Evolutionary conservation across 1,140 invertebrate genomes (phyloP).

Genomic region (Rhagoletis zephyria): DNA sequence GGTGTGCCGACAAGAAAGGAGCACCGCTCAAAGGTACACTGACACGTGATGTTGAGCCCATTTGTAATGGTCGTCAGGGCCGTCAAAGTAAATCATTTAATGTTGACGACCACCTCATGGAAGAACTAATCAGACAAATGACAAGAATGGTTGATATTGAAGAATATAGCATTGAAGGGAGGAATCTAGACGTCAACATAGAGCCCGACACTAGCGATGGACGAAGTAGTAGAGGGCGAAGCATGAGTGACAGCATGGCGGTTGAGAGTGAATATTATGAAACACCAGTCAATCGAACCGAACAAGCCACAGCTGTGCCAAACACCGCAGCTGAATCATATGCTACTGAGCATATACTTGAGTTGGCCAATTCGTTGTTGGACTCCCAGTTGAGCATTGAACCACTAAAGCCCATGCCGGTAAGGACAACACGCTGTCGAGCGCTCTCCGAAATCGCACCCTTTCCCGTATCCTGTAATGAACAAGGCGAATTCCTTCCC

Average conservation of each 20-base stretch:
- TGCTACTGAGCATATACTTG: slow-evolving; percentile 67
- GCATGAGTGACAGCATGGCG: slow-evolving; percentile 33
- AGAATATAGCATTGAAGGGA: slow-evolving; percentile 59
- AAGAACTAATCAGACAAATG: slow-evolving; percentile 80
- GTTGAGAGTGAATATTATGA: slow-evolving; percentile 45
- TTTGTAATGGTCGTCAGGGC: slow-evolving; percentile 84
- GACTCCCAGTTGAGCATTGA: slow-evolving; percentile 65
- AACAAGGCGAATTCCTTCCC: slow-evolving; percentile 80
- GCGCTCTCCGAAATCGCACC: slow-evolving; percentile 76
- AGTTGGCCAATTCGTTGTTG: slow-evolving; percentile 72
- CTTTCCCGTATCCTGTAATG: slow-evolving; percentile 78
- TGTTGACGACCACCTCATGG: slow-evolving; percentile 74
- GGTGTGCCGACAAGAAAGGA: slow-evolving; percentile 87
- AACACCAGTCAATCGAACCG: slow-evolving; percentile 40
- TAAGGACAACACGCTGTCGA: slow-evolving; percentile 77
- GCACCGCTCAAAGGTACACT: slow-evolving; percentile 85
- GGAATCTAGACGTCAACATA: background rate
- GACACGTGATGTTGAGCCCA: slow-evolving; percentile 80
- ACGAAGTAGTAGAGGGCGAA: background rate
- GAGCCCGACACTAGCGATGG: background rate
- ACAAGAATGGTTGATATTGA: slow-evolving; percentile 76
- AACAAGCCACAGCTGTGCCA: slow-evolving; percentile 51
- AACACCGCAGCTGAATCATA: slow-evolving; percentile 54
- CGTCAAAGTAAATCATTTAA: slow-evolving; percentile 74
- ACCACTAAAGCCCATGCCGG: slow-evolving; percentile 63